A percentile compares a stretch with the other conserved stretches of the same genome.
Evolutionary conservation across 2,113 vertebrate genomes (phyloP).

Genomic region (Synchiropus splendidus): DNA sequence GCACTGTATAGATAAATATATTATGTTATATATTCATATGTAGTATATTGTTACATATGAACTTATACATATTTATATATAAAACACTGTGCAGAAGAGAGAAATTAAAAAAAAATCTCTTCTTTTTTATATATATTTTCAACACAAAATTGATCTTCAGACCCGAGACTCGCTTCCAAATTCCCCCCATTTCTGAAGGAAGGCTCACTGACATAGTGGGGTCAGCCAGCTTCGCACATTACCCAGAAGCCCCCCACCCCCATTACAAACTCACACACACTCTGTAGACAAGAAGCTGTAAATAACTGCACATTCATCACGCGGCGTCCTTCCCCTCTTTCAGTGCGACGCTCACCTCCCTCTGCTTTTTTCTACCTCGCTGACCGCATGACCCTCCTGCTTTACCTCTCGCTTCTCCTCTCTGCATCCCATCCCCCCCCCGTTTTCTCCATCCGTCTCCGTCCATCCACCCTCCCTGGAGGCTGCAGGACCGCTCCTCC

Average conservation of each 20-base stretch:
- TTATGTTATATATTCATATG: too few relatives aligned
- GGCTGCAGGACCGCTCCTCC: conserved; percentile 37
- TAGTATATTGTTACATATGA: too few relatives aligned
- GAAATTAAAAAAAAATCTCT: not conserved
- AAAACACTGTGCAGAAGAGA: too few relatives aligned
- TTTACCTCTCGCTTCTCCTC: conserved; percentile 10
- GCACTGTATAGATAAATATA: too few relatives aligned
- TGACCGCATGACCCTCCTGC: conserved; percentile 13
- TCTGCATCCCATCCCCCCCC: conserved; percentile 19
- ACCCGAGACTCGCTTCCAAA: too few relatives aligned
- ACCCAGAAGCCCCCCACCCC: conserved; percentile 19
- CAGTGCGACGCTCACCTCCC: conserved; percentile 22
- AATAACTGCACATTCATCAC: conserved; percentile 58
- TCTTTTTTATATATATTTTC: conserved; percentile 1
- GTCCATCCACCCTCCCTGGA: conserved; percentile 17
- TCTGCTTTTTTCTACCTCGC: conserved; percentile 8
- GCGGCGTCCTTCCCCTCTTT: conserved; percentile 27
- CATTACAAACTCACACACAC: conserved; percentile 11
- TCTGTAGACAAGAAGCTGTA: conserved; percentile 24
- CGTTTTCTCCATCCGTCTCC: conserved; percentile 27
- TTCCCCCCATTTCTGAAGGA: too few relatives aligned
- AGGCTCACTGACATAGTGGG: conserved; percentile 17
- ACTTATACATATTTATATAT: too few relatives aligned
- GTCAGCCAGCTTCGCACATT: conserved; percentile 43
- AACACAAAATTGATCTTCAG: too few relatives aligned